phyloP scores from a whole-genome alignment of 2,888 invertebrate species.

The Dusona sp. region DNA sequence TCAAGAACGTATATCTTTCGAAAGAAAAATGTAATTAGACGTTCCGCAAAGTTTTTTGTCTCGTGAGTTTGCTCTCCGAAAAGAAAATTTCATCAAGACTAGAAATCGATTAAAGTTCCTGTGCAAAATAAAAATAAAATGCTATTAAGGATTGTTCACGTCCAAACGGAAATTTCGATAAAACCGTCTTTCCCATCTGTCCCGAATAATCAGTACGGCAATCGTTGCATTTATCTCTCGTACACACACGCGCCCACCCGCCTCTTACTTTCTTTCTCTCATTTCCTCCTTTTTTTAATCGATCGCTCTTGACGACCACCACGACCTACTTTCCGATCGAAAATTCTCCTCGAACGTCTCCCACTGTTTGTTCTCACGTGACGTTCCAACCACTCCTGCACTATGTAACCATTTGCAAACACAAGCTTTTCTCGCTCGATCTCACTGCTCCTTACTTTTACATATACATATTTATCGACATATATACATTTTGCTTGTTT shows the following conservation, averaged over 20 bases:
- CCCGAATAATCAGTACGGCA: conserved; percentile 35
- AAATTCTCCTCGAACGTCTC: conserved; percentile 61
- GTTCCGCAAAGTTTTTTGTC: not conserved
- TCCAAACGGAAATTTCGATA: conserved; percentile 26
- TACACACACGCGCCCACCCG: conserved; percentile 18
- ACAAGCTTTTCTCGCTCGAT: conserved; percentile 56
- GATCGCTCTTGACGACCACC: conserved; percentile 58
- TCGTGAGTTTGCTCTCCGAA: not conserved
- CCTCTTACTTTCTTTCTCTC: not conserved
- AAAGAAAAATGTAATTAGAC: conserved; percentile 6
- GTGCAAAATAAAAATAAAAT: not conserved
- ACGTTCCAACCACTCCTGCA: conserved; percentile 66
- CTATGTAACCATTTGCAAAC: conserved; percentile 62
- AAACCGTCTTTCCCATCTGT: conserved; percentile 22
- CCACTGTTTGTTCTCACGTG: conserved; percentile 67
- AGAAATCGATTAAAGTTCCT: not conserved
- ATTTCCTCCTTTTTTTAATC: conserved; percentile 57
- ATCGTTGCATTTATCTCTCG: conserved; percentile 45
- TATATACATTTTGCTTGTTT: conserved; percentile 24
- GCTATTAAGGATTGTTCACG: not conserved
- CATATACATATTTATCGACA: not conserved
- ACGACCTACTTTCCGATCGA: conserved; percentile 67
- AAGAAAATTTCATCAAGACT: not conserved
- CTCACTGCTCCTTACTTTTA: conserved; percentile 26
- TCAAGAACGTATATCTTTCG: not conserved